Base-by-base conservation (phyloP, 2,113 vertebrate genomes). In the Megaceryle maxima region DNA sequence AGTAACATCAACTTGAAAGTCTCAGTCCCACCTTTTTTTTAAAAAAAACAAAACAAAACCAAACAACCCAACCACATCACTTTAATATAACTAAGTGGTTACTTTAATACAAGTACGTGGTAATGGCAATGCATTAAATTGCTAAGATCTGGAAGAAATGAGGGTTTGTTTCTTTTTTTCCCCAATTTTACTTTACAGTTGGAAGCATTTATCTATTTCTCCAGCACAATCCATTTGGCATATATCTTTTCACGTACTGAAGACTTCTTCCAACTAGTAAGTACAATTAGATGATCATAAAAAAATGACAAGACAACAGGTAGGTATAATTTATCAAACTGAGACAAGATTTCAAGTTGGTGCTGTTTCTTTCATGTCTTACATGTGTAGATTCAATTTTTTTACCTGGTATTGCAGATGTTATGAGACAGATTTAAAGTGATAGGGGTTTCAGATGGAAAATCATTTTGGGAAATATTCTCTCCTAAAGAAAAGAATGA, bases 371-470 rank as follows among this genome's bases (percentile, higher is more conserved):
- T 73, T 95, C 87, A 89, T 82, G 90, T 33, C 41, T 92, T 80
- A 77, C 17, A 74, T 53, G 64, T 62, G 31, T 24, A 91, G 63
- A 94, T 77, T 91, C 66, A 85, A 82, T 75, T 85, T 51, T 89
- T 97, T 98, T 97, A 98, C 98, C 89, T 97, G 95, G 98, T 97
- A 87, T 94, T 98, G 96, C 98, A 98, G 97, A 98, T 97, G 93
- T 97, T 98, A 92, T 97, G 98, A 82, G 98, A 97, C 48, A 98
- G 97, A 90, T 95, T 98, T 95, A 98, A 95, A 92, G 98, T 96
- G 94, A 98, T 88, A 84, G 98, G 96, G 59, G 97, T 87, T 95
- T 98, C 98, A 90, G 97, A 82, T 88, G 98, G 90, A 89, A 98
- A 98, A 91, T 97, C 97, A 82, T 74, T 97, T 80, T 97, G 97